Base-by-base conservation (phyloP, 2,113 vertebrate genomes). In the Chaenogobius annularis region DNA sequence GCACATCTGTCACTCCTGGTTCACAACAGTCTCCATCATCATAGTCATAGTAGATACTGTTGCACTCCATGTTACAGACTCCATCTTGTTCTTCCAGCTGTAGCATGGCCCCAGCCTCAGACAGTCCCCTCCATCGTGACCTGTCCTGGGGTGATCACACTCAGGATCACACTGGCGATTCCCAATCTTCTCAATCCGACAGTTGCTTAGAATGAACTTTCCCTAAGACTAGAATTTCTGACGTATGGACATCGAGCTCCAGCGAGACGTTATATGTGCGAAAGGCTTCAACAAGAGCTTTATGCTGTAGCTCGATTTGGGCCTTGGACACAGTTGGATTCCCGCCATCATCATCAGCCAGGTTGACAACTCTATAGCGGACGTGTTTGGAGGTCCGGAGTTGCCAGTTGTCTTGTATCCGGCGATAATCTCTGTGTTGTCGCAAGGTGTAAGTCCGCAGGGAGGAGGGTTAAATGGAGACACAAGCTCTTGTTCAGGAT, bases 11-110 rank as follows among this genome's bases (percentile, higher is more conserved):
- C 73, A 90, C 88, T 14, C 87, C 92, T 0, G 95, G 93, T 84
- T 98, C 95, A 0, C 98, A 99, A 92, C 98, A 99, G 90, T 99
- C 98, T 0, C 97, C 98, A 0, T 98, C 97, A 0, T 99, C 98
- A 0, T 97, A 99, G 86, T 99, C 95, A 0, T 96, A 95, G 79
- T 95, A 72, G 87, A 98, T 95, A 68, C 94, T 96, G 92, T 99
- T 99, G 90, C 98, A 99, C 76, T 96, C 96, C 72, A 82, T 82
- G 62, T 99, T 93, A 64, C 98, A 99, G 66, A 95, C 8, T 0
- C 95, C 96, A 0, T 99, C 96, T 1, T 94, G 93, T 67, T 95
- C 86, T 96, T 96, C 95, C 96, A 97, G 85, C 92, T 89, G 89
- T 96, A 97, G 83, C 97, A 99, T 64, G 94, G 92, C 19, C 94